Evolutionary conservation across 2,888 invertebrate genomes (phyloP), one percentile per base, ranked within the genome.

Genomic region (Scaptomyza parva): DNA sequence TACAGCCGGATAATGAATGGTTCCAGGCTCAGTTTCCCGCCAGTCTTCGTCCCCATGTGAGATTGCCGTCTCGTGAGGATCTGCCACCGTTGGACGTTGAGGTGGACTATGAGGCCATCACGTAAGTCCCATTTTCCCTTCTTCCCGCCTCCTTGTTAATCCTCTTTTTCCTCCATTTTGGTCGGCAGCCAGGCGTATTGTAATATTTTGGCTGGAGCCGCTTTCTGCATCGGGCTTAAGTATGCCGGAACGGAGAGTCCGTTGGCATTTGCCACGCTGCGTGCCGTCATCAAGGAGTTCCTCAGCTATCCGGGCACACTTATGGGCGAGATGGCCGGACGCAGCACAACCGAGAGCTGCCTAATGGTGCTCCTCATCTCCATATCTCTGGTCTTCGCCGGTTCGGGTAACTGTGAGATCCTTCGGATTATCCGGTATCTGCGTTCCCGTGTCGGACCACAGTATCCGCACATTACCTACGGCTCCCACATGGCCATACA

Each of bases 401-500:
- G 99, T 0, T 98, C 98, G 3, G 99, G 99, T 0, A 96, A 98
- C 92, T 92, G 99, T 48, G 93, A 92, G 68, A 94, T 96, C 70
- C 92, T 99, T 89, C 94, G 98, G 35, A 92, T 97, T 66, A 97
- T 98, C 84, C 94, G 99, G 1, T 95, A 96, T 83, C 93, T 99
- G 78, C 94, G 98, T 53, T 94, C 95, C 50, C 93, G 97, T 60
- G 95, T 97, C 5, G 96, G 97, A 0, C 93, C 94, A 0, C 92
- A 94, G 5, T 94, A 94, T 76, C 94, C 94, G 48, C 94, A 95
- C 37, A 95, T 96, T 50, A 95, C 97, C 0, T 98, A 98, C 91
- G 97, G 97, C 22, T 96, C 96, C 11, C 97, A 99, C 93, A 95
- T 99, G 94, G 97, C 97, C 12, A 96, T 97, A n/a, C 98, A 98